Evolutionary conservation across 2,888 invertebrate species (phyloP), one percentile per base, ranked within the genome.

Genomic region (Heliconius aoede): DNA sequence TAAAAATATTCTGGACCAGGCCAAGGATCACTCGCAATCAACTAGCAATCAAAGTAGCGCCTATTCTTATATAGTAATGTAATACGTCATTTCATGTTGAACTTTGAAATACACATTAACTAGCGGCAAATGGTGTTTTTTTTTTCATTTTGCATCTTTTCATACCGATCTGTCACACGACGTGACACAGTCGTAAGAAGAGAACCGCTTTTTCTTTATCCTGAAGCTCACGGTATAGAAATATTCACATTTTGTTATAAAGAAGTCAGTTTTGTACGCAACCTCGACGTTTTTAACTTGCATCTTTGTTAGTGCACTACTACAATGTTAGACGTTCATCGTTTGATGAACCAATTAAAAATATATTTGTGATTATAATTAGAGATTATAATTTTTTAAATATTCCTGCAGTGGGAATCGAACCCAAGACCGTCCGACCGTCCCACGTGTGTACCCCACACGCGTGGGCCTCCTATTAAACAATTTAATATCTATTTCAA

Each of bases 221-320:
- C 60, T 61, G 72, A 60, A 72, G 72, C 60, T 36, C 28, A 72
- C 9, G 28, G 32, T 72, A 72, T 72, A 61, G 60, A 72, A 61
- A 72, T 60, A 72, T 61, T 28, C 9, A 7, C 24, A 18, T 32
- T 71, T 72, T 72, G 58, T 72, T 60, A 61, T 26, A 61, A 72
- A 72, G 72, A 69, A 69, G 69, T 69, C 69, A n/a, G 69, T 55
- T 72, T 72, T 72, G 40, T 72, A 72, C 40, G 60, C 60, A 61
- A 36, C 61, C 72, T 36, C 72, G 60, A 72, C 72, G 28, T 26
- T n/a, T 58, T 60, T 32, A 60, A 18, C 18, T 5, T 72, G n/a
- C 58, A 26, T 21, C 36, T 61, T 61, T 72, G 72, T 72, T 24
- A 60, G 30, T 15, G 58, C 24, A 24, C 13, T 51, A 68, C 4